A percentile compares a stretch with the other conserved stretches of the same genome.
Evolutionary conservation across 2,888 invertebrate species (phyloP).

Genomic region (Belgica antarctica): DNA sequence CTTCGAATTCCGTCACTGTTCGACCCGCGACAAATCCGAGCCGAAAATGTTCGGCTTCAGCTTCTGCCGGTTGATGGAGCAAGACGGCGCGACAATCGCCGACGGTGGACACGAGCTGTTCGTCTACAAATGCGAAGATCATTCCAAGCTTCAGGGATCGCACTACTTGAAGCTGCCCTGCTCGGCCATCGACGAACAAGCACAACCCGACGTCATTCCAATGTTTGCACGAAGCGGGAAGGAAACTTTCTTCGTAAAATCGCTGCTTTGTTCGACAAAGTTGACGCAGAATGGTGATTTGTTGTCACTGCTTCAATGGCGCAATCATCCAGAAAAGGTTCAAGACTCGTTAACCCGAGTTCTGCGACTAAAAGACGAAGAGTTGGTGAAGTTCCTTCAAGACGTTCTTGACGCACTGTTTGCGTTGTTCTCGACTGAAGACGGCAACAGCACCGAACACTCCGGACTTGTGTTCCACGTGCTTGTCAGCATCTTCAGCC

Average conservation of each 20-base stretch:
- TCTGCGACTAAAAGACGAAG: slow-evolving; percentile 79
- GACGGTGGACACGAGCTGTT: slow-evolving; percentile 87
- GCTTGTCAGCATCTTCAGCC: slow-evolving; percentile 85
- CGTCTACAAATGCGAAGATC: slow-evolving; percentile 90
- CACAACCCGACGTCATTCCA: slow-evolving; percentile 55
- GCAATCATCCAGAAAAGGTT: slow-evolving; percentile 81
- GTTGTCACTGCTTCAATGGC: slow-evolving; percentile 86
- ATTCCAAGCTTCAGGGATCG: slow-evolving; percentile 58
- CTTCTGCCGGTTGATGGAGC: slow-evolving; percentile 85
- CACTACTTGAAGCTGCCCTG: slow-evolving; percentile 66
- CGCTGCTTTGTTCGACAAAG: slow-evolving; percentile 91
- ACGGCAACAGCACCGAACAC: slow-evolving; percentile 83
- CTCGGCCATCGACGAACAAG: slow-evolving; percentile 62
- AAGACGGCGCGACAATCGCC: slow-evolving; percentile 82
- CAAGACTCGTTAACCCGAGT: slow-evolving; percentile 82
- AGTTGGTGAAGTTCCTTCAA: slow-evolving; percentile 90
- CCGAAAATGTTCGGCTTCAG: slow-evolving; percentile 89
- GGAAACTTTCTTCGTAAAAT: slow-evolving; percentile 78
- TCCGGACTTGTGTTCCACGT: slow-evolving; percentile 91
- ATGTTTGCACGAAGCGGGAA: slow-evolving; percentile 77
- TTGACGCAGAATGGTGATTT: slow-evolving; percentile 92
- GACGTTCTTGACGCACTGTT: slow-evolving; percentile 92
- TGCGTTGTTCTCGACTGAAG: slow-evolving; percentile 89
- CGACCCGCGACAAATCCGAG: slow-evolving; percentile 85
- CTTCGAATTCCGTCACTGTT: slow-evolving; percentile 90